Base-by-base conservation (phyloP, 1,140 invertebrate species). In the Akabosia matsudoensis region DNA sequence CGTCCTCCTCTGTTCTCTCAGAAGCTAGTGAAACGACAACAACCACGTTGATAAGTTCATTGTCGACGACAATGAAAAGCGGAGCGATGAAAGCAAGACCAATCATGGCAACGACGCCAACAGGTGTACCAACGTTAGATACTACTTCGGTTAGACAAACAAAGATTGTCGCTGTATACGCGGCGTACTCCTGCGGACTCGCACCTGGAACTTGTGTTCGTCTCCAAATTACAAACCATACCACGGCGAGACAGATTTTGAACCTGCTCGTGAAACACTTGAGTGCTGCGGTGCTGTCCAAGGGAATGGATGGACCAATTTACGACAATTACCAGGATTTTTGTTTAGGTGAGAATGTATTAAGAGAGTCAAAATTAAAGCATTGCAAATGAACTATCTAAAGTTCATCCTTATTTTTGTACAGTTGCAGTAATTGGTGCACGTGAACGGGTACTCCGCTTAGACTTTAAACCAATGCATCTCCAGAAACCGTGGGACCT, bases 131-230 rank as follows among this genome's bases (percentile, higher is more conserved):
- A 45, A 10, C 37, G 37, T 45, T 45, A 45, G 37, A 45, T 45
- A 18, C 37, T 45, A 10, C 37, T 7, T 67, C 61, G 10, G 30
- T n/a, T 16, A 28, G 28, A 67, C 61, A 67, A 67, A 67, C 70
- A 13, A 72, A 72, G 24, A 85, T 88, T 72, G 80, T 89, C 7
- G 86, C 91, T 85, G 95, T 98, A 28, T 97, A 93, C 83, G 95
- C 95, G 0, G 95, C 96, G 1, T 98, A 98, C 84, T 93, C 97
- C 79, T 97, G 94, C 0, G 96, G 96, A 28, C 84, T 98, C 76
- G 93, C 93, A 2, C 91, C 90, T 54, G 96, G 95, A 0, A 97
- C 95, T 0, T 96, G 94, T 80, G 89, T 98, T 0, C 96, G 95
- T 83, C 86, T 98, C 0, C 94, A 97, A 84, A 93, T 98, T 0